These are phyloP conservation scores for Plodia interpunctella DNA, from an alignment of 1,140 invertebrate species.

Conservation along the genomic window DNA sequence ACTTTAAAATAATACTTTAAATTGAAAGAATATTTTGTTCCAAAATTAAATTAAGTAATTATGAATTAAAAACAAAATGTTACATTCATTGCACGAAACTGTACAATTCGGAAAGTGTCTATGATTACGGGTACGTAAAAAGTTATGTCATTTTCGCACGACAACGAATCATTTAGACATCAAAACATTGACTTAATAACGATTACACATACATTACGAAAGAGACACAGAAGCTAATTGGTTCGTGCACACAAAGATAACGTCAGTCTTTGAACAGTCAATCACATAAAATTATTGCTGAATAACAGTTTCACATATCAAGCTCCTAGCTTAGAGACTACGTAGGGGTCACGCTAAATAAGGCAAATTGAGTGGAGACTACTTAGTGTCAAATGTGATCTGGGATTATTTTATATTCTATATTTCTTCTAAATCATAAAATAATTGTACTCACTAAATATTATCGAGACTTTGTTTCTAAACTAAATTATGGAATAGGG, in stretches of 20 bases:
- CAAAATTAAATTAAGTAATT: not conserved
- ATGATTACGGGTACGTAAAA: not conserved
- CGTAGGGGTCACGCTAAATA: conserved; percentile 1
- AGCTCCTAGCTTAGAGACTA: conserved; percentile 17
- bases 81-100: not conserved
- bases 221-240: conserved; percentile 24
- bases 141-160: not conserved
- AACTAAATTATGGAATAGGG: not conserved
- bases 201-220: conserved; percentile 12
- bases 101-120: not conserved
- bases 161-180: conserved; percentile 2
- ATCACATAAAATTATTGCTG: conserved; percentile 66
- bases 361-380: not conserved
- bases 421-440: not conserved
- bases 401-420: not conserved
- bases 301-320: conserved; percentile 11
- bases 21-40: too few relatives aligned
- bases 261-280: conserved; percentile 62
- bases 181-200: conserved; percentile 12
- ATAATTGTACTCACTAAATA: not conserved
- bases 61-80: not conserved
- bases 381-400: not conserved
- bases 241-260: conserved; percentile 40
- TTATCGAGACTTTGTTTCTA: not conserved
- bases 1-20: not conserved